Conservation (phyloP, 2,888 invertebrate genomes). For the Hymenopus coronatus region DNA sequence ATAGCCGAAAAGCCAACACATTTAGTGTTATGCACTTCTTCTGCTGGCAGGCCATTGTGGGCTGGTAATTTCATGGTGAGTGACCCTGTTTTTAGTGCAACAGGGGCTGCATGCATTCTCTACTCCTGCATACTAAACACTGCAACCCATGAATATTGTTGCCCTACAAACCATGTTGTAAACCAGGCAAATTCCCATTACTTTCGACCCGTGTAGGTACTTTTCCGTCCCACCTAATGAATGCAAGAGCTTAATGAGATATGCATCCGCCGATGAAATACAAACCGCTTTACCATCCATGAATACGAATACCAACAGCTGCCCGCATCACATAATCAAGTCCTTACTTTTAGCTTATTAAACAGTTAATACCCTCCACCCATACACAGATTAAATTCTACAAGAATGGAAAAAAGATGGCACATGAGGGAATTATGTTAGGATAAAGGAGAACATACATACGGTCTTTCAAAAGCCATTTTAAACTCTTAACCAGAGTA, state of each 20-base stretch:
- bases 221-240: not conserved
- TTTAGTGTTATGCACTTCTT: not conserved
- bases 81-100: not conserved
- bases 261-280: not conserved
- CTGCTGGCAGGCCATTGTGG: not conserved
- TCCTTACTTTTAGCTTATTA: not conserved
- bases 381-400: too few relatives aligned
- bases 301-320: not conserved
- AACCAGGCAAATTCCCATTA: not conserved
- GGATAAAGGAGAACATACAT: too few relatives aligned
- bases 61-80: not conserved
- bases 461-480: too few relatives aligned
- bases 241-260: not conserved
- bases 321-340: not conserved
- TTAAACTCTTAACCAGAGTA: too few relatives aligned
- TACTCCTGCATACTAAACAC: not conserved
- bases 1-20: not conserved
- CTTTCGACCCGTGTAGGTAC: not conserved
- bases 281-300: not conserved
- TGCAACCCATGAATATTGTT: not conserved
- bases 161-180: not conserved
- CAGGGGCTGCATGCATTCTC: not conserved
- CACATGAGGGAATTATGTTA: too few relatives aligned
- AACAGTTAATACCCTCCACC: too few relatives aligned
- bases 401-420: too few relatives aligned